Evolutionary conservation across 2,888 invertebrate genomes (phyloP).

Genomic region (Sarcophaga carnaria): DNA sequence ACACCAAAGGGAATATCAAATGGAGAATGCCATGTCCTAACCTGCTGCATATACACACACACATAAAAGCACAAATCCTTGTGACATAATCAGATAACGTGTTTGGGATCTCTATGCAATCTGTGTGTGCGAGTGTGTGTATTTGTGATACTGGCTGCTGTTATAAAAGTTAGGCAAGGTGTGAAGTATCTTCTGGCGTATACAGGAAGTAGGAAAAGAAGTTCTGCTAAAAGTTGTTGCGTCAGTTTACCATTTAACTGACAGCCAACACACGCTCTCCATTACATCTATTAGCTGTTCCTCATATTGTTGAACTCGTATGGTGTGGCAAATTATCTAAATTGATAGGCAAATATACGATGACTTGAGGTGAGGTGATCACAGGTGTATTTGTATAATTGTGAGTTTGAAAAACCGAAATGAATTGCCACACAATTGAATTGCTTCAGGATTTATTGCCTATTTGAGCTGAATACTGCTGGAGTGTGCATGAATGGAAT

Average conservation of each 20-base stretch:
- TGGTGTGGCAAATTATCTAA: conserved; percentile 63
- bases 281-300: too few species aligned
- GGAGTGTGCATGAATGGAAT: background rate
- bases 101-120: background rate
- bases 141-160: background rate
- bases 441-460: conserved; percentile 34
- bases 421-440: background rate
- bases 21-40: background rate
- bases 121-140: background rate
- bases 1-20: conserved; percentile 59
- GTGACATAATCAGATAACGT: conserved; percentile 64
- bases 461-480: background rate
- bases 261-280: background rate
- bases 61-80: conserved; percentile 14
- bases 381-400: conserved; percentile 51
- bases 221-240: background rate
- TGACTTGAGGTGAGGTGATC: conserved; percentile 38
- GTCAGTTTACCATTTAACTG: conserved; percentile 19
- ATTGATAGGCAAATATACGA: conserved; percentile 63
- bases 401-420: too few species aligned
- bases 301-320: conserved; percentile 43
- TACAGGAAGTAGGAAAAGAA: background rate
- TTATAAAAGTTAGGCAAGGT: conserved; percentile 32
- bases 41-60: conserved; percentile 12
- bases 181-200: conserved; percentile 27